These are phyloP conservation scores for Neria commutata DNA, from an alignment of 2,888 invertebrate species.

Conservation along the genomic window DNA sequence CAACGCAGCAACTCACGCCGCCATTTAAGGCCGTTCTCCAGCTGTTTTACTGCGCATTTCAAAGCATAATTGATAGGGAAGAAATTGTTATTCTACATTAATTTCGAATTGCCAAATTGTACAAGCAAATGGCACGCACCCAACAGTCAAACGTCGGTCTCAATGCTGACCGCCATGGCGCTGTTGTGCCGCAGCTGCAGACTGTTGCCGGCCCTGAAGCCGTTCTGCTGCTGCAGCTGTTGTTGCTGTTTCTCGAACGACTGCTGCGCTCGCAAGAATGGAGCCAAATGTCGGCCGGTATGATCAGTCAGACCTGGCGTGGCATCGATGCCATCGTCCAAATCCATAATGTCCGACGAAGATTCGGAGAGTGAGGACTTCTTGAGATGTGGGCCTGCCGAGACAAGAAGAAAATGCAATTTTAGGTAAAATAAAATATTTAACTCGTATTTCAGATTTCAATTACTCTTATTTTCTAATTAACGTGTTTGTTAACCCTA, in stretches of 20 bases:
- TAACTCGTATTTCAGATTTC: no score
- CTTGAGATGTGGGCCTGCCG: conserved; percentile 83
- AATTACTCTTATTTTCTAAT: no score
- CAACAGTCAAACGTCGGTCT: conserved; percentile 96
- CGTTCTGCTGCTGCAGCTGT: conserved; percentile 53
- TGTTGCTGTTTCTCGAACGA: conserved; percentile 61
- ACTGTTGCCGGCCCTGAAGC: conserved; percentile 49
- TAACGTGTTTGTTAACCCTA: no score
- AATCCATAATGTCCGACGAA: conserved; percentile 90
- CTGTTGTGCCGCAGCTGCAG: conserved; percentile 71
- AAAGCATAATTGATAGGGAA: conserved; percentile 5
- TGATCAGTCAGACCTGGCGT: conserved; percentile 63
- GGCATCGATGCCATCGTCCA: conserved; percentile 80
- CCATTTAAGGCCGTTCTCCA: conserved; percentile 62
- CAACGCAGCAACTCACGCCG: conserved; percentile 62
- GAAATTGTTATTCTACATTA: conserved; percentile 15
- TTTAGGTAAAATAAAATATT: background rate
- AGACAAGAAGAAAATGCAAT: conserved; percentile 17
- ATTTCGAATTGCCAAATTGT: no score
- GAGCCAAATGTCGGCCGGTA: conserved; percentile 61
- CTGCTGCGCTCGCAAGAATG: conserved; percentile 62
- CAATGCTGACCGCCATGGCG: conserved; percentile 85
- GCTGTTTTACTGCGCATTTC: conserved; percentile 62
- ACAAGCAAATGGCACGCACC: conserved; percentile 73
- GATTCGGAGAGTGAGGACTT: conserved; percentile 87